Conservation (phyloP, 2,888 invertebrate genomes). For the Ormyrus labotus region DNA sequence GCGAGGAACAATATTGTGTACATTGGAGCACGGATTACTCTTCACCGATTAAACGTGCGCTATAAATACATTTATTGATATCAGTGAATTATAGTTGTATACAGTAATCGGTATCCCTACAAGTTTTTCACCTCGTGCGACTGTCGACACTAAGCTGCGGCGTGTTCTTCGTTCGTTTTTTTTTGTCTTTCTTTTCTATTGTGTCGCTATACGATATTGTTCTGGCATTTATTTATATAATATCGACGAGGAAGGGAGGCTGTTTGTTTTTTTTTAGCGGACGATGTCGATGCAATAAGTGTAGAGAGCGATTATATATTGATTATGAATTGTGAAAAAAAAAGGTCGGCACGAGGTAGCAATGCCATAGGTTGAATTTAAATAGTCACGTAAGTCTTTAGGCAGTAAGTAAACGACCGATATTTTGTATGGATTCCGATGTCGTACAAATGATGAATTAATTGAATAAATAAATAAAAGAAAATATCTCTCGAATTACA, state of each 20-base stretch:
- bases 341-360: slow-evolving; percentile 51
- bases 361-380: slow-evolving; percentile 64
- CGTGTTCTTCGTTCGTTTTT: background rate
- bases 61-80: slow-evolving; percentile 70
- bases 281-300: slow-evolving; percentile 42
- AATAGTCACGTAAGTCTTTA: slow-evolving; percentile 63
- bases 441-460: slow-evolving; percentile 67
- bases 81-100: slow-evolving; percentile 66
- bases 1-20: slow-evolving; percentile 63
- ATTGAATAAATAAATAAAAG: slow-evolving; percentile 18
- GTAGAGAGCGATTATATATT: slow-evolving; percentile 23
- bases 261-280: slow-evolving; percentile 6
- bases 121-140: slow-evolving; percentile 53
- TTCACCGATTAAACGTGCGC: slow-evolving; percentile 69
- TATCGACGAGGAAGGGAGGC: slow-evolving; percentile 14
- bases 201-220: background rate
- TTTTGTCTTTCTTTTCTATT: slow-evolving; percentile 21
- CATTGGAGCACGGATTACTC: slow-evolving; percentile 66
- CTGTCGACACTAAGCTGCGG: slow-evolving; percentile 5
- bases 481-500: slow-evolving; percentile 68
- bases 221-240: slow-evolving; percentile 28
- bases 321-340: slow-evolving; percentile 27
- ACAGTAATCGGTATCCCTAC: slow-evolving; percentile 67
- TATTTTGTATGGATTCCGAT: slow-evolving; percentile 74
- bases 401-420: slow-evolving; percentile 69